Base-by-base conservation (phyloP, 2,797 vertebrate genomes). In the Melanotaenia maccullochi region DNA sequence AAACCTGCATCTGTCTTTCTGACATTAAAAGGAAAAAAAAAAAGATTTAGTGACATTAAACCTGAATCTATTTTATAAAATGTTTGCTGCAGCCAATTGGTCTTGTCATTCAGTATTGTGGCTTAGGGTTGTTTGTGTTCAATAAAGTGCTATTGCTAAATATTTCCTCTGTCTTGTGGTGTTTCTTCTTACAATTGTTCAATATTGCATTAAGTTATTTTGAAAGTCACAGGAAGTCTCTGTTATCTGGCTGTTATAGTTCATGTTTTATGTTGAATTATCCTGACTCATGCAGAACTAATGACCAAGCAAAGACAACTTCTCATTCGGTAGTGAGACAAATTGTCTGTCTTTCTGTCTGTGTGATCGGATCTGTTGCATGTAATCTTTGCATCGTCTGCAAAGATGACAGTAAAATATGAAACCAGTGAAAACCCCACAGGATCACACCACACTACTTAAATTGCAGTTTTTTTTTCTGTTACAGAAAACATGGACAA, bases 81-180 rank as follows among this genome's bases (percentile, higher is more conserved):
- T 92, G 92, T 93, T 93, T 94, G 91, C 92, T 92, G 93, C 84
- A 91, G 92, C 94, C 93, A 90, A 92, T 93, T 92, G 91, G 91
- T 93, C 93, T 93, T 90, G 92, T 94, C 93, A 94, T 95, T 95
- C 94, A 95, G 94, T 95, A 94, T 95, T 95, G 93, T 94, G 93
- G 94, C 94, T 95, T 95, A 94, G 94, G 94, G 94, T 94, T 93
- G 94, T 95, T 94, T 95, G 93, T 96, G 95, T 96, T 95, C 94
- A 96, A 96, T 96, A 95, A 96, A 96, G 93, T 95, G 96, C 95
- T 96, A 80, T 95, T 94, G 96, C 95, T 95, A 94, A 95, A 94
- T 94, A 92, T 80, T 71, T 78, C 20, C 8, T 3, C 73, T 28
- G 63, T 90, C 30, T 79, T 56, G 38, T 61, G 20, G 68, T 47